These are phyloP conservation scores for Notarius lentiginosus DNA, from an alignment of 2,113 vertebrate species.

Conservation along the genomic window DNA sequence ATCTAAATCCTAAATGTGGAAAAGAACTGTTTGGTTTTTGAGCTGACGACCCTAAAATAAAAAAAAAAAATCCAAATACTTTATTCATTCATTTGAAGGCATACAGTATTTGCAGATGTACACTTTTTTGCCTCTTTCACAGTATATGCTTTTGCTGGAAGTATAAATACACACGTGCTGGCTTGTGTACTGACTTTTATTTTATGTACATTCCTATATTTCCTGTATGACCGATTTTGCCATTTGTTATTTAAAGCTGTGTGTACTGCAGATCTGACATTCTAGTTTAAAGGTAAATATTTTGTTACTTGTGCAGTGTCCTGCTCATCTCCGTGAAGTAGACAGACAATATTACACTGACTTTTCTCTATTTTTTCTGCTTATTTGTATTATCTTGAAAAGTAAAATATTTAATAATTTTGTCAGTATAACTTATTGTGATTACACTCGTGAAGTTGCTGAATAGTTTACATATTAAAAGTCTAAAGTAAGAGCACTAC, in stretches of 20 bases:
- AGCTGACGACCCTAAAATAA: not conserved
- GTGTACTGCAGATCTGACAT: constrained; percentile 70
- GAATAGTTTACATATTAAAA: constrained; percentile 77
- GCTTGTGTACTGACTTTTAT: constrained; percentile 71
- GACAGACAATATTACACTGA: constrained; percentile 66
- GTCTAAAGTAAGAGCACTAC: constrained; percentile 77
- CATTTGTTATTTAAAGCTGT: constrained; percentile 75
- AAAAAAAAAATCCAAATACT: not conserved
- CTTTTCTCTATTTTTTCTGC: constrained; percentile 60
- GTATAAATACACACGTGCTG: constrained; percentile 57
- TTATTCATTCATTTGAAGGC: not conserved
- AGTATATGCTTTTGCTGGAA: constrained; percentile 39
- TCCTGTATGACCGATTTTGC: constrained; percentile 62
- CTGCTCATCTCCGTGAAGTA: constrained; percentile 64
- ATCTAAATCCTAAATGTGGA: not conserved
- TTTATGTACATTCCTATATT: constrained; percentile 80
- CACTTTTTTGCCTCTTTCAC: constrained; percentile 24
- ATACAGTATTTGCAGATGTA: constrained; percentile 24
- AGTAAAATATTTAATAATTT: constrained; percentile 76
- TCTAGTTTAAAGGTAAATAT: constrained; percentile 68
- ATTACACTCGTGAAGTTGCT: constrained; percentile 75
- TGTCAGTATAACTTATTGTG: constrained; percentile 74
- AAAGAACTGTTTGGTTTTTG: not conserved
- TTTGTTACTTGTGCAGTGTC: constrained; percentile 76
- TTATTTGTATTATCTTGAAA: constrained; percentile 70